Percentiles rank a stretch among this genome's conserved stretches.
phyloP scores from a whole-genome alignment of 37 sponge, comb jelly and placozoan species.

The Halichondria panicea region DNA sequence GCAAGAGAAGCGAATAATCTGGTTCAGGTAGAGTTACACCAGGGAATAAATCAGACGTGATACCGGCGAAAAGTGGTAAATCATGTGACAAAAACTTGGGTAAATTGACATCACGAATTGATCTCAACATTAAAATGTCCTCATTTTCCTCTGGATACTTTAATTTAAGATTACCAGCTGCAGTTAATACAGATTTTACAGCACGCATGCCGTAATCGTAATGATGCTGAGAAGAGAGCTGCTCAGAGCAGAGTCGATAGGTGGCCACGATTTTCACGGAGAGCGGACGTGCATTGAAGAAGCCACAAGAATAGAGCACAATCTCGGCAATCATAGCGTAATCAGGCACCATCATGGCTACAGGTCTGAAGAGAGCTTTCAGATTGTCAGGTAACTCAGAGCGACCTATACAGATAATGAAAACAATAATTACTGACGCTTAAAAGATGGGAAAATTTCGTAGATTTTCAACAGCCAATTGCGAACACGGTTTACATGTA shows the following conservation, averaged over 20 bases:
- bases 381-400: constrained; percentile 98
- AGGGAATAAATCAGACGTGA: constrained; percentile 97
- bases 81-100: constrained; percentile 97
- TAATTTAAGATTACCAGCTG: constrained; percentile 97
- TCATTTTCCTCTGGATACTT: constrained; percentile 99
- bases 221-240: constrained; percentile 98
- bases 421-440: neutral
- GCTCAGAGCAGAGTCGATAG: constrained; percentile 98
- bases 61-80: constrained; percentile 94
- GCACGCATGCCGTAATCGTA: constrained; percentile 99
- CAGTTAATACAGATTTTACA: constrained; percentile 99
- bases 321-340: constrained; percentile 99
- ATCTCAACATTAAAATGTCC: constrained; percentile 92
- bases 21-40: constrained; percentile 94
- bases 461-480: neutral
- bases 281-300: constrained; percentile 95
- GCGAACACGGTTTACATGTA: neutral
- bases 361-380: constrained; percentile 97
- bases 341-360: constrained; percentile 99
- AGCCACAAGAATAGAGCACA: constrained; percentile 96
- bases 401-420: constrained; percentile 61
- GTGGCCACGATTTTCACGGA: constrained; percentile 99
- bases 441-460: no score
- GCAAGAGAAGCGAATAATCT: constrained; percentile 84
- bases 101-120: constrained; percentile 96